These are phyloP conservation scores for Geophilus truncorum DNA, from an alignment of 2,888 invertebrate species.

Conservation along the genomic window DNA sequence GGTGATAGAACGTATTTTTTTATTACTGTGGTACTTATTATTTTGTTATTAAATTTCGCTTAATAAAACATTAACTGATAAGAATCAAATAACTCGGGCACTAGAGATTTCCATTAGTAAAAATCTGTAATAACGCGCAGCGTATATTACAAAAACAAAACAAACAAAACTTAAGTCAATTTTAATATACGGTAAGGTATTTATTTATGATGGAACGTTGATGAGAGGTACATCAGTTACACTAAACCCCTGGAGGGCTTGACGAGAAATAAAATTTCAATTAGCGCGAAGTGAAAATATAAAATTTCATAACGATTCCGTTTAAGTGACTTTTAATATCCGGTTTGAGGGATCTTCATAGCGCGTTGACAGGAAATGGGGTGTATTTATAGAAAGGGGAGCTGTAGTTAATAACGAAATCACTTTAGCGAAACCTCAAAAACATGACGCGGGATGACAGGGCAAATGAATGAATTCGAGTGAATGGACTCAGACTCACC, in stretches of 20 bases:
- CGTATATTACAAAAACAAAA: no score
- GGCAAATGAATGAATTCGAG: neutral
- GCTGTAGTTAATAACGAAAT: neutral
- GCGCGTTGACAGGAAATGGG: neutral
- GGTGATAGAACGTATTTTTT: no score
- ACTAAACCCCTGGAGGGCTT: neutral
- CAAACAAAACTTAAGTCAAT: no score
- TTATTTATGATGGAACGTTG: neutral
- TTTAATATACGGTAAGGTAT: no score
- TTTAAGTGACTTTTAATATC: neutral
- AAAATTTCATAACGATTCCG: neutral
- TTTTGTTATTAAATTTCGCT: no score
- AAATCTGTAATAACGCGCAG: no score
- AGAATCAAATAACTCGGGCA: neutral
- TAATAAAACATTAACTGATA: neutral
- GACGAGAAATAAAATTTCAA: neutral
- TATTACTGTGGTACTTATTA: no score
- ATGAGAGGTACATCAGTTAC: neutral
- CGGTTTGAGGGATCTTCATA: neutral
- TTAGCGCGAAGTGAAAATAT: neutral
- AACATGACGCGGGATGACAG: neutral
- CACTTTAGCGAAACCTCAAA: neutral
- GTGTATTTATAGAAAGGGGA: neutral
- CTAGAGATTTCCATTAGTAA: no score
- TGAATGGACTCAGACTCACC: constrained; percentile 58